These are phyloP conservation scores for Phrynocephalus forsythii DNA, from an alignment of 2,797 vertebrate species.

Conservation along the genomic window DNA sequence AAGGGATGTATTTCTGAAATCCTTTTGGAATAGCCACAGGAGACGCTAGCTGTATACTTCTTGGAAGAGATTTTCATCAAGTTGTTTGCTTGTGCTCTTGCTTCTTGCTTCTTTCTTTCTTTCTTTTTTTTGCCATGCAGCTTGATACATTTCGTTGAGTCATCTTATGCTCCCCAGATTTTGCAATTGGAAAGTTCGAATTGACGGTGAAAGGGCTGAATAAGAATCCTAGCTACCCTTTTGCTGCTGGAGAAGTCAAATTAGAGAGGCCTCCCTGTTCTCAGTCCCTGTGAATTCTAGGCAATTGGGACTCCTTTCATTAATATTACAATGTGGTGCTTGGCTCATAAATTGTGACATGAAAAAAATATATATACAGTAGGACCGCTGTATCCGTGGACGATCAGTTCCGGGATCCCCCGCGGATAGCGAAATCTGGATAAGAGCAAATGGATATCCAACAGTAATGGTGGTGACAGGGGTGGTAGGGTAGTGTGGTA, in stretches of 20 bases:
- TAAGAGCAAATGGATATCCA: no score
- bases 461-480: no score
- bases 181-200: background rate
- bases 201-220: background rate
- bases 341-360: background rate
- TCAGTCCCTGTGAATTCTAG: background rate
- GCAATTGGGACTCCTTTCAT: background rate
- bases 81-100: no score
- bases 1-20: no score
- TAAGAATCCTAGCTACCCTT: background rate
- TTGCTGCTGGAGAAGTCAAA: no score
- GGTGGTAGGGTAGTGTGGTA: no score
- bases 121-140: background rate
- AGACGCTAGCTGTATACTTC: background rate
- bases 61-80: background rate
- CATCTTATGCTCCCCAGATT: background rate
- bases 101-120: no score
- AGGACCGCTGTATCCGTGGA: no score
- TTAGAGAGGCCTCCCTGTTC: background rate
- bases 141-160: background rate
- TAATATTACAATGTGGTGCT: background rate
- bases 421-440: no score
- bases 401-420: no score
- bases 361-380: no score
- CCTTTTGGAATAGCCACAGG: no score